Evolutionary conservation across 1,140 invertebrate species (phyloP), one percentile per base, ranked within the genome.

Genomic region (Calephelis nemesis): DNA sequence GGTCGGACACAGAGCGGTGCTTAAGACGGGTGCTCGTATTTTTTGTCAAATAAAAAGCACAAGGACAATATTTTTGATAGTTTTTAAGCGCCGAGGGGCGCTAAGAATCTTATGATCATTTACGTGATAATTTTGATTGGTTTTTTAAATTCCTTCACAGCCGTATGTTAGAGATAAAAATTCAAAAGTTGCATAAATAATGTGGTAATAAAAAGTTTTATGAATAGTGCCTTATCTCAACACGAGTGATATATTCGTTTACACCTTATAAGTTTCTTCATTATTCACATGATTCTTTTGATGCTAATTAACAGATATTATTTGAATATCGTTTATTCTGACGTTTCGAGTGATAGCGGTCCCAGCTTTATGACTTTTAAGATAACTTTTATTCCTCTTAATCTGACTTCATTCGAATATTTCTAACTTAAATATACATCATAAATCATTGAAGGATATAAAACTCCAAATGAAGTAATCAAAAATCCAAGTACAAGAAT

Each of bases 61-160:
- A 74, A 77, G 76, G 76, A 78, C 75, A 79, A 82, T 82, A 83
- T 81, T 84, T 85, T 81, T 80, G 68, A 73, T 76, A 83, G 83
- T 79, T 85, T 76, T 74, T 64, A 54, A 87, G 83, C 82, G 84
- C 81, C 85, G 71, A 76, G 69, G 79, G 87, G 88, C 88, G 86
- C 86, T 90, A 82, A 83, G 74, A 40, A 13, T 45, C 42, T 45
- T 45, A 45, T 9, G 42, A 45, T 62, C 52, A 85, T 87, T 88
- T 84, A 81, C 79, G 87, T 87, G 70, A 81, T 87, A 87, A 86
- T 65, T 48, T 65, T 42, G 40, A 64, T 54, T 54, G 19, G 52
- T 54, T 54, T 54, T 54, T 30, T 54, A 19, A 30, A 54, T 54
- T 30, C 19, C 19, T 19, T 11, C 11, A 19, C 52, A 19, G 15